Conservation (phyloP, 2,888 invertebrate genomes). For the Meganola albula region DNA sequence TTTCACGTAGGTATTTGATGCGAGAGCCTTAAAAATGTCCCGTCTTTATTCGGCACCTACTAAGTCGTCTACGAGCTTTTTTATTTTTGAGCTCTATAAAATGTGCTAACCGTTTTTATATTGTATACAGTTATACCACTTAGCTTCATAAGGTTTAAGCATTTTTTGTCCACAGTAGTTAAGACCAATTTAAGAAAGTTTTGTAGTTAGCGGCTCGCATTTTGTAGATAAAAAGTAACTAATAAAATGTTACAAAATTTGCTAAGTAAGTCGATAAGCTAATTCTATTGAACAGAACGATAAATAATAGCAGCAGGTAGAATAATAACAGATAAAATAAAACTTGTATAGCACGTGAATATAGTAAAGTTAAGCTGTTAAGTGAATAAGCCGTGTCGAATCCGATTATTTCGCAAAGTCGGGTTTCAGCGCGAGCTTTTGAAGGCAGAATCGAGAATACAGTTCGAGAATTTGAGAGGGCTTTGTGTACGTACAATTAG, state of each 20-base stretch:
- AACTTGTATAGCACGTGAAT: constrained; percentile 41
- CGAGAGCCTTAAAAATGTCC: constrained; percentile 30
- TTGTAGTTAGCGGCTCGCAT: too few relatives aligned
- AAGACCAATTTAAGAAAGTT: too few relatives aligned
- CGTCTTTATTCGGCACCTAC: constrained; percentile 19
- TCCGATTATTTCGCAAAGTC: constrained; percentile 37
- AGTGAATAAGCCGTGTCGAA: constrained; percentile 50
- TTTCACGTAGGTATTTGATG: constrained; percentile 48
- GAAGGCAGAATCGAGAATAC: constrained; percentile 53
- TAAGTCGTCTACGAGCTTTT: too few relatives aligned
- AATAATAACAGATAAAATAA: constrained; percentile 24
- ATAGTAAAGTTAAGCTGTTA: constrained; percentile 44
- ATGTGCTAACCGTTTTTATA: too few relatives aligned
- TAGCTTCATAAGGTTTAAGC: too few relatives aligned
- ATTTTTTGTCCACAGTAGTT: too few relatives aligned
- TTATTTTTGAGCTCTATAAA: too few relatives aligned
- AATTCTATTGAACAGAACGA: too few relatives aligned
- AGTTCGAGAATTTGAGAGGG: constrained; percentile 60
- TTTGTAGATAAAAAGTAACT: too few relatives aligned
- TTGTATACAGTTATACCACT: too few relatives aligned
- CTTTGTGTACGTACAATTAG: constrained; percentile 66
- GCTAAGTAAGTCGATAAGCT: too few relatives aligned
- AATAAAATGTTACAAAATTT: too few relatives aligned
- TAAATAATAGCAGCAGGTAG: constrained; percentile 17
- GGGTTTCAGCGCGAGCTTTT: constrained; percentile 39